These are phyloP conservation scores for Troilus luridus DNA, from an alignment of 2,888 invertebrate genomes.

Conservation along the genomic window DNA sequence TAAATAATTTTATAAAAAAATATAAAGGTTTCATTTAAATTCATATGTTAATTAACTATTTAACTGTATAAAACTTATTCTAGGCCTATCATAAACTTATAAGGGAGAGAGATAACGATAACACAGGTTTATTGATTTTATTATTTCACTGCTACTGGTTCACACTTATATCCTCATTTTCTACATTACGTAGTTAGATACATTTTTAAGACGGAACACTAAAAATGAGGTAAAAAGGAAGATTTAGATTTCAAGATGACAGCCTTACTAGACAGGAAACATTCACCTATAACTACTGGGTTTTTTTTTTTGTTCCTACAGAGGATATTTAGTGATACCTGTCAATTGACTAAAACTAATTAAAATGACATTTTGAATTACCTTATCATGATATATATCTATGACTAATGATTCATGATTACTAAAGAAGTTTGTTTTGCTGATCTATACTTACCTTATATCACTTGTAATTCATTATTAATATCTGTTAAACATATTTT, in stretches of 20 bases:
- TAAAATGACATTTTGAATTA: background rate
- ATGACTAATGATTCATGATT: conserved; percentile 52
- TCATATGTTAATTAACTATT: conserved; percentile 21
- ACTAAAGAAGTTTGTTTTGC: conserved; percentile 26
- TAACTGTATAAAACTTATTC: conserved; percentile 52
- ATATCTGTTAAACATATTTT: conserved; percentile 48
- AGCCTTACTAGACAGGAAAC: conserved; percentile 47
- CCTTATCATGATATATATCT: conserved; percentile 34
- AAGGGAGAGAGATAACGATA: background rate
- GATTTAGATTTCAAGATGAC: conserved; percentile 48
- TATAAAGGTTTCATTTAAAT: conserved; percentile 51
- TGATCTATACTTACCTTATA: conserved; percentile 56
- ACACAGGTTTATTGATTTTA: background rate
- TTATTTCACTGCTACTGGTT: conserved; percentile 13
- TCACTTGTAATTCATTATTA: conserved; percentile 52
- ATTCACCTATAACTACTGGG: conserved; percentile 54
- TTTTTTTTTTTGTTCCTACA: conserved; percentile 43
- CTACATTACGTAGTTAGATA: conserved; percentile 8
- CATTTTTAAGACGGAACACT: conserved; percentile 41
- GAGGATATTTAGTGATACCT: conserved; percentile 53
- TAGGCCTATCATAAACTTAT: conserved; percentile 49
- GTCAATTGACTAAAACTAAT: conserved; percentile 49
- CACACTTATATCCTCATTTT: conserved; percentile 45
- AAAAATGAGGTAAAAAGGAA: conserved; percentile 52
- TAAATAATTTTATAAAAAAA: conserved; percentile 53